Conservation (phyloP, 2,797 vertebrate genomes). For the Bradypodion pumilum region DNA sequence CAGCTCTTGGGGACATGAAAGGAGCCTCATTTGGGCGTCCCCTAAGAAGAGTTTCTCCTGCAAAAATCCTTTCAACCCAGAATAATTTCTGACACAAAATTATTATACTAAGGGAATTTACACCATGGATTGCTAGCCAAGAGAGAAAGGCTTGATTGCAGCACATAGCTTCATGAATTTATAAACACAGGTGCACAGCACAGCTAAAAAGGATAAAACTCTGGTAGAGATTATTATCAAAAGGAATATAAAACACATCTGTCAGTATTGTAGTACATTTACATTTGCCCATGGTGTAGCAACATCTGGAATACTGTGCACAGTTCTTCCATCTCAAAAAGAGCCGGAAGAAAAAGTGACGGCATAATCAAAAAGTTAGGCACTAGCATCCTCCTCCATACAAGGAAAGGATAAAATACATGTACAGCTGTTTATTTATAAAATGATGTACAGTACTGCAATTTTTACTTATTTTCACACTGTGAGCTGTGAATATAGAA, state of each 20-base stretch:
- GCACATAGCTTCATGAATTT: not conserved
- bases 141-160: not conserved
- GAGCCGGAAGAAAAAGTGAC: not conserved
- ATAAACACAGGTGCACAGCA: too few relatives aligned
- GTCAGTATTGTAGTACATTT: not conserved
- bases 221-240: too few relatives aligned
- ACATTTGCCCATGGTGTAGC: not conserved
- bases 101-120: too few relatives aligned
- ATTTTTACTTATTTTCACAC: not conserved
- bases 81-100: too few relatives aligned
- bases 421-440: too few relatives aligned
- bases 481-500: not conserved
- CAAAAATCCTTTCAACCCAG: too few relatives aligned
- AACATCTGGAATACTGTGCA: not conserved
- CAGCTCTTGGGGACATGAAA: too few relatives aligned
- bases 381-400: not conserved
- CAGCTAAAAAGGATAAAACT: too few relatives aligned
- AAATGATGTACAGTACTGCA: not conserved
- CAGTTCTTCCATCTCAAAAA: not conserved
- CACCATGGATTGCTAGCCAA: not conserved
- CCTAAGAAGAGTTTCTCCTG: too few relatives aligned
- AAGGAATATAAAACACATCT: not conserved
- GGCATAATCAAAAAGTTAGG: not conserved
- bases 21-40: too few relatives aligned
- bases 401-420: not conserved